Evolutionary conservation across 2,113 vertebrate species (phyloP), one percentile per base, ranked within the genome.

Genomic region (Corythoichthys intestinalis): DNA sequence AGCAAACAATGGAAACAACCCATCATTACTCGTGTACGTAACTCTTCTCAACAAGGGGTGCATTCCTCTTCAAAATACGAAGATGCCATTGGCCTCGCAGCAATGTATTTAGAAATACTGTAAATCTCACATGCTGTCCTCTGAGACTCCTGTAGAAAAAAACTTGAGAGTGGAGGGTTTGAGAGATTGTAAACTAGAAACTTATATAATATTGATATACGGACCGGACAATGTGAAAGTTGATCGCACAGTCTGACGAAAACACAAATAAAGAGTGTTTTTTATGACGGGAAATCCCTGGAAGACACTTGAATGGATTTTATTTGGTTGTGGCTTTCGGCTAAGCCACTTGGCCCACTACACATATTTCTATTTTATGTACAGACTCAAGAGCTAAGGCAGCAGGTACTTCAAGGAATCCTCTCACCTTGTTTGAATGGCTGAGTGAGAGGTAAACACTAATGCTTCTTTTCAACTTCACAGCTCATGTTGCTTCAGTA

Each of bases 41-140:
- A 93, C 89, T 93, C 91, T 91, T 91, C 77, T 87, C 82, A 89
- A 88, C 85, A 75, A 81, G 79, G 85, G 86, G 86, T 88, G 87
- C 91, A 91, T 91, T 90, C 90, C 84, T 79, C 72, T 72, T 83
- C 86, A 81, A 83, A 84, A 86, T 87, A 90, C 87, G 82, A 84
- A 81, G 87, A 83, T 73, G 79, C 69, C 83, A 84, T 91, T 89
- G 91, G 86, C 91, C 90, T 88, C 70, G 74, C 80, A 73, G 83
- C 79, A 87, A 86, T 90, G 89, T 92, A 88, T 92, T 90, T 90
- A 87, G 87, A 91, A 85, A 93, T 92, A 44, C 6, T 5, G 41
- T 44, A 91, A 92, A 93, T 92, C 91, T 92, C 83, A 78, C 83
- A 87, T 87, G 85, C 91, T 89, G 84, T 86, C 69, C 84, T 84